Percentiles rank a stretch among this genome's conserved stretches.
phyloP scores from a whole-genome alignment of 1,140 invertebrate species.

The Scaptomyza montana region DNA sequence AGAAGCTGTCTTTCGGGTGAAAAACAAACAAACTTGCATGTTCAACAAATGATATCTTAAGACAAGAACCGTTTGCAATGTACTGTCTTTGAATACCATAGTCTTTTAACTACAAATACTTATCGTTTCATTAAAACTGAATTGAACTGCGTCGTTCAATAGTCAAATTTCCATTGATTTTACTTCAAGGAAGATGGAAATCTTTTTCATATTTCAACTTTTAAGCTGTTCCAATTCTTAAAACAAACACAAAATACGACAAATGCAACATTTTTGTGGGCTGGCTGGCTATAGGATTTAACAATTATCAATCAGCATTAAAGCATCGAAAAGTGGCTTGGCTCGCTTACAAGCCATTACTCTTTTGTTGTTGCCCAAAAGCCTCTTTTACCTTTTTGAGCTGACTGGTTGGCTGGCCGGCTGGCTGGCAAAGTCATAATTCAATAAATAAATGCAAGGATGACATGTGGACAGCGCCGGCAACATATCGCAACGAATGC shows the following conservation, averaged over 20 bases:
- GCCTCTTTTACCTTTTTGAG: conserved; percentile 15
- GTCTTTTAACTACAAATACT: too few relatives aligned
- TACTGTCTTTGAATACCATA: too few relatives aligned
- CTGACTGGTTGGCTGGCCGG: not conserved
- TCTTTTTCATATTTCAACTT: not conserved
- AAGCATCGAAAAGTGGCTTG: conserved; percentile 9
- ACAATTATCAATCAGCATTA: conserved; percentile 49
- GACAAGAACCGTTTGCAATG: not conserved
- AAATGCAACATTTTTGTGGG: not conserved
- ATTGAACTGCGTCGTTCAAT: too few relatives aligned
- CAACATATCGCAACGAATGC: conserved; percentile 72
- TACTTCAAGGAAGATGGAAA: not conserved
- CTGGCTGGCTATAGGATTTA: not conserved
- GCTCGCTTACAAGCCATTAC: conserved; percentile 37
- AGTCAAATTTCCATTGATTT: too few relatives aligned
- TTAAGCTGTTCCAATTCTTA: not conserved
- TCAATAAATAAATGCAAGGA: conserved; percentile 78
- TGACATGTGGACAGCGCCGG: conserved; percentile 65
- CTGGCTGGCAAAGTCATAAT: conserved; percentile 50
- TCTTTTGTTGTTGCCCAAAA: conserved; percentile 6
- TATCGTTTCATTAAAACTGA: too few relatives aligned
- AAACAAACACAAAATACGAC: not conserved
- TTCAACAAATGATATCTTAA: conserved; percentile 27
- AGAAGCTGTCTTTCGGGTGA: conserved; percentile 19
- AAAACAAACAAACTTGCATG: conserved; percentile 33